phyloP scores from a whole-genome alignment of 1,140 invertebrate species.

The Caenorhabditis briggsae region DNA sequence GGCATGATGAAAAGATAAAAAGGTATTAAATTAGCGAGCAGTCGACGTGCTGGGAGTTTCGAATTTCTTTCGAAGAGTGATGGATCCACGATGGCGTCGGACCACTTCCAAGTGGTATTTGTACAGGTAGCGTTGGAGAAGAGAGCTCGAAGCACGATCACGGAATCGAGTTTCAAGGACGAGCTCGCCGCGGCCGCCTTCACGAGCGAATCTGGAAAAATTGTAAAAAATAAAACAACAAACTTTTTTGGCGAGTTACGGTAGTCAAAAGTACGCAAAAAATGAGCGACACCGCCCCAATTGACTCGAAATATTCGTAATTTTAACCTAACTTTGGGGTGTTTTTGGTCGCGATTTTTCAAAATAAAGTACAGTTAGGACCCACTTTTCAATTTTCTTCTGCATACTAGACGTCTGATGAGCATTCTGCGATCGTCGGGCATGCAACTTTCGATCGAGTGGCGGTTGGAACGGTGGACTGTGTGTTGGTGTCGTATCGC shows the following conservation, averaged over 20 bases:
- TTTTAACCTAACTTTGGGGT: too few species aligned
- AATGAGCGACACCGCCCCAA: too few species aligned
- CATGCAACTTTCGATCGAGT: slow-evolving; percentile 10
- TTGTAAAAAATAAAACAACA: neutral
- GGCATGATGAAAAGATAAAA: neutral
- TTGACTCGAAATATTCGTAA: too few species aligned
- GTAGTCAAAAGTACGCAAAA: too few species aligned
- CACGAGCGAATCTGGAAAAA: slow-evolving; percentile 33
- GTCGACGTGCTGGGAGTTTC: neutral
- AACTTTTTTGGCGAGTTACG: too few species aligned
- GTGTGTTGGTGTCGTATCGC: slow-evolving; percentile 19
- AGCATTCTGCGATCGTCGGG: slow-evolving; percentile 24
- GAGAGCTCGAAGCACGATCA: slow-evolving; percentile 22
- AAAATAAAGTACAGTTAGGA: too few species aligned
- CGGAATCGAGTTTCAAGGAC: slow-evolving; percentile 21
- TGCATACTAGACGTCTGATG: slow-evolving; percentile 44
- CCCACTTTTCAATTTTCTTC: slow-evolving; percentile 50
- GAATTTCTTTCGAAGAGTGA: slow-evolving; percentile 56
- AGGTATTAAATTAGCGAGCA: neutral
- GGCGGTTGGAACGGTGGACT: neutral
- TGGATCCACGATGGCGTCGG: slow-evolving; percentile 52
- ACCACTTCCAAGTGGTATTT: slow-evolving; percentile 61
- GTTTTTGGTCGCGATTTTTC: neutral
- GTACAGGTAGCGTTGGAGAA: slow-evolving; percentile 42
- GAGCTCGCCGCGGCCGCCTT: slow-evolving; percentile 34